Percentiles rank a stretch among this genome's conserved stretches.
These are phyloP conservation scores for Bombus confusus DNA, from an alignment of 1,140 invertebrate genomes.

Conservation along the genomic window DNA sequence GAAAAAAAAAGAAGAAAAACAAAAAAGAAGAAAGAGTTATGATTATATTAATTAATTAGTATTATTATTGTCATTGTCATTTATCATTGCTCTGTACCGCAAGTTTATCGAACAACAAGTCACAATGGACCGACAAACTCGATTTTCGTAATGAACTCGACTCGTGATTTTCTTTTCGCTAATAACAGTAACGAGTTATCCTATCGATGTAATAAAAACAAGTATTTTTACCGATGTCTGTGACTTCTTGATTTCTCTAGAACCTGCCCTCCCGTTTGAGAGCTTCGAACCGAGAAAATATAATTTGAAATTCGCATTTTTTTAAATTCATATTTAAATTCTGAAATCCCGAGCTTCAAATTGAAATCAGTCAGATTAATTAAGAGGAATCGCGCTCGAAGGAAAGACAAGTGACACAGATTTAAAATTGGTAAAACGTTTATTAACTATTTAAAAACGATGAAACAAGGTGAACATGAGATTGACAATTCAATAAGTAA, in stretches of 20 bases:
- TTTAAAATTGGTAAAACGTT: slow-evolving; percentile 82
- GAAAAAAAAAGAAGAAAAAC: slow-evolving; percentile 37
- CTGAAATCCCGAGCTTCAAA: too few relatives aligned
- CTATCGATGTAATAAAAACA: slow-evolving; percentile 73
- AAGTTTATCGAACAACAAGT: slow-evolving; percentile 41
- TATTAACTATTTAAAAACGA: slow-evolving; percentile 83
- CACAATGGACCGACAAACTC: slow-evolving; percentile 59
- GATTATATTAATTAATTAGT: slow-evolving; percentile 57
- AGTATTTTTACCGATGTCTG: slow-evolving; percentile 70
- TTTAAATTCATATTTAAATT: not conserved
- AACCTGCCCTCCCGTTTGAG: not conserved
- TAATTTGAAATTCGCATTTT: not conserved
- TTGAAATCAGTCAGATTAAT: not conserved
- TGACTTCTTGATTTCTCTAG: not conserved
- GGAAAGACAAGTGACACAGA: not conserved
- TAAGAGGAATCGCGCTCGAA: not conserved
- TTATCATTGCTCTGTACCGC: slow-evolving; percentile 49
- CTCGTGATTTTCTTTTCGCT: slow-evolving; percentile 72
- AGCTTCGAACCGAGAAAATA: too few relatives aligned
- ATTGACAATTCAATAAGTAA: slow-evolving; percentile 82
- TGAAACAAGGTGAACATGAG: slow-evolving; percentile 82
- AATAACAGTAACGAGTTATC: slow-evolving; percentile 70
- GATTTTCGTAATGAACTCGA: slow-evolving; percentile 63
- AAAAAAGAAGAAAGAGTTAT: slow-evolving; percentile 37
- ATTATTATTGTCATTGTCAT: slow-evolving; percentile 64